A percentile compares a stretch with the other conserved stretches of the same genome.
Conservation (phyloP, 2,888 invertebrate species). For the Ramazzottius varieornatus region DNA sequence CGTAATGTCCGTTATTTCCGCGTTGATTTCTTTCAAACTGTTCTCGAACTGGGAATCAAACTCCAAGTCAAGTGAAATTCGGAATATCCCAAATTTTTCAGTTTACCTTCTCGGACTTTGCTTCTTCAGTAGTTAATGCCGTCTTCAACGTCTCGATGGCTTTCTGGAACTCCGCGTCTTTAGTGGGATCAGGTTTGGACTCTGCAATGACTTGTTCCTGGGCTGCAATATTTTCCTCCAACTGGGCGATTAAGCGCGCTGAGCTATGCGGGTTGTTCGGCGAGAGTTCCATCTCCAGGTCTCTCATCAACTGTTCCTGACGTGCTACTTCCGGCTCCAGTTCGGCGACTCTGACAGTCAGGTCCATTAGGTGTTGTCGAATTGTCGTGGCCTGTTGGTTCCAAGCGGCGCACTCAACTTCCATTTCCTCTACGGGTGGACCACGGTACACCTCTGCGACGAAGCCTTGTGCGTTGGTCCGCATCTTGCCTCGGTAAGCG, state of each 20-base stretch:
- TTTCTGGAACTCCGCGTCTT: not conserved
- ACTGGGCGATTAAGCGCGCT: not conserved
- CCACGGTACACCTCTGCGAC: not conserved
- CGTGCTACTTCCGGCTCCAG: not conserved
- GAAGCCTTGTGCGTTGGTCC: not conserved
- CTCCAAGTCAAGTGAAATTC: too few species aligned
- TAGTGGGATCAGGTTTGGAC: not conserved
- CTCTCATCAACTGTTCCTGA: not conserved
- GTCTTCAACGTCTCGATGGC: not conserved
- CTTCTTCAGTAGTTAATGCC: not conserved
- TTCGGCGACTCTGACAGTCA: not conserved
- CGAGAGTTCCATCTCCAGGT: too few species aligned
- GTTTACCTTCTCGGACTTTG: too few species aligned
- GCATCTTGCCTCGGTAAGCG: not conserved
- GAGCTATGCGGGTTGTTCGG: not conserved
- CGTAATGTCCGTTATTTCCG: not conserved
- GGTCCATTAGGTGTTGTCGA: not conserved
- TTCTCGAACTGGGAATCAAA: not conserved
- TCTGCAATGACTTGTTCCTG: not conserved
- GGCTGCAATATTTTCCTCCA: not conserved
- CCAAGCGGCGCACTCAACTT: not conserved
- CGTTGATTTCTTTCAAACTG: not conserved
- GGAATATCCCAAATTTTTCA: not conserved
- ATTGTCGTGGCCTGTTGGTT: not conserved
- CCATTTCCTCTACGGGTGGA: not conserved